Conservation (phyloP, 2,888 invertebrate species). For the Oegoconia quadripuncta region DNA sequence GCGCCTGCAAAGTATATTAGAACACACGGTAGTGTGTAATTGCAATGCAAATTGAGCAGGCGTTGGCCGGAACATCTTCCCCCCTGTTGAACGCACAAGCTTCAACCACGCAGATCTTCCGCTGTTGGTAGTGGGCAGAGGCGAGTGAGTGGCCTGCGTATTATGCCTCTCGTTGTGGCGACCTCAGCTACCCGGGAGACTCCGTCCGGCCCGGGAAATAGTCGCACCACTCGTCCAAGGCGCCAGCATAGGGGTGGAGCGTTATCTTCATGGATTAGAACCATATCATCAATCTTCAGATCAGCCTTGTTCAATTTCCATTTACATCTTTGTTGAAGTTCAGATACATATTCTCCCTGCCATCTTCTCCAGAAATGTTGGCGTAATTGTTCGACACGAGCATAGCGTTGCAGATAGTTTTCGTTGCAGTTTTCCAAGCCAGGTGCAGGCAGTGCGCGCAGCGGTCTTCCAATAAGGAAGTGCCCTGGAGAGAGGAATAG, state of each 20-base stretch:
- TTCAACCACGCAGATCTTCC: not conserved
- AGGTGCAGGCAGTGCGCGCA: conserved; percentile 5
- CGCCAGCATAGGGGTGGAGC: conserved; percentile 11
- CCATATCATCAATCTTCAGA: conserved; percentile 17
- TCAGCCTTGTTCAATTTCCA: conserved; percentile 17
- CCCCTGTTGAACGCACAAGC: conserved; percentile 6
- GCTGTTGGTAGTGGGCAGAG: conserved; percentile 14
- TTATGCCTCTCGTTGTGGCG: conserved; percentile 5
- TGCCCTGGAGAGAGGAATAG: conserved; percentile 18
- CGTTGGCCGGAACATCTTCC: too few species aligned
- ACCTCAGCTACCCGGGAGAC: conserved; percentile 12
- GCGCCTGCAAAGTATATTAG: too few species aligned
- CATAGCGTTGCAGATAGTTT: conserved; percentile 7
- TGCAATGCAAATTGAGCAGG: too few species aligned
- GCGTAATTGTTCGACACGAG: conserved; percentile 17
- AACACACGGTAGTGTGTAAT: too few species aligned
- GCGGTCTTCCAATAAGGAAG: conserved; percentile 17
- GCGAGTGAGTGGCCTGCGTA: conserved; percentile 5
- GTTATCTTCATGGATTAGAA: conserved; percentile 18
- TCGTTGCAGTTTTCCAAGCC: not conserved
- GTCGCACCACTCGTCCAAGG: conserved; percentile 11
- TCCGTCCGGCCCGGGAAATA: conserved; percentile 10
- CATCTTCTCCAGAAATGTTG: conserved; percentile 25
- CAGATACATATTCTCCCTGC: conserved; percentile 20
- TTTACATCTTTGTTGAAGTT: conserved; percentile 27